Conservation (phyloP, 1,140 invertebrate species). For the Antheraea pernyi region DNA sequence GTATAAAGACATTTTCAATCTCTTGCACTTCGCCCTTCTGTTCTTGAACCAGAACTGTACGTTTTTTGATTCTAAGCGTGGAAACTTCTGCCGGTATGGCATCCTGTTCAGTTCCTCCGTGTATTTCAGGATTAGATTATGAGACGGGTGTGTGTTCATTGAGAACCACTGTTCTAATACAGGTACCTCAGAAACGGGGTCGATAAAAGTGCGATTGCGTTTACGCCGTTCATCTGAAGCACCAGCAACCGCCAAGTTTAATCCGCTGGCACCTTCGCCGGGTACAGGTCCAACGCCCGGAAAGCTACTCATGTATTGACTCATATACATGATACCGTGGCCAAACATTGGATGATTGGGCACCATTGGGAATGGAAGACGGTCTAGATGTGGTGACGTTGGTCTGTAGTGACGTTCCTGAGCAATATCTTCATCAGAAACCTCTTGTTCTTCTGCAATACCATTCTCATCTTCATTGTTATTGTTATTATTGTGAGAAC, state of each 20-base stretch:
- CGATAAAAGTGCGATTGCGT: constrained; percentile 98
- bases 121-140: constrained; percentile 97
- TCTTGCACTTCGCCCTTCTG: constrained; percentile 96
- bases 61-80: constrained; percentile 97
- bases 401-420: constrained; percentile 67
- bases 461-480: constrained; percentile 79
- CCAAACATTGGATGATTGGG: constrained; percentile 90
- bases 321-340: constrained; percentile 95
- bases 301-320: constrained; percentile 88
- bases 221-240: constrained; percentile 92
- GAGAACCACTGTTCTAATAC: constrained; percentile 97
- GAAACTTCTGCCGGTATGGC: constrained; percentile 97
- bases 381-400: constrained; percentile 70
- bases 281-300: constrained; percentile 69
- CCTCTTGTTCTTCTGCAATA: constrained; percentile 60
- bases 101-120: constrained; percentile 97
- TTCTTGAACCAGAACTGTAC: constrained; percentile 99
- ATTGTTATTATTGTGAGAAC: constrained; percentile 70
- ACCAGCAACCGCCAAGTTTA: constrained; percentile 82
- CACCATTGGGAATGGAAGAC: constrained; percentile 86
- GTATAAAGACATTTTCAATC: constrained; percentile 93
- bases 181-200: constrained; percentile 98
- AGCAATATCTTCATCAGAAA: constrained; percentile 69
- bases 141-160: constrained; percentile 98
- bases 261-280: constrained; percentile 75